A percentile compares a stretch with the other conserved stretches of the same genome.
phyloP scores from a whole-genome alignment of 2,888 invertebrate species.

The Microctonus aethiopoides region DNA sequence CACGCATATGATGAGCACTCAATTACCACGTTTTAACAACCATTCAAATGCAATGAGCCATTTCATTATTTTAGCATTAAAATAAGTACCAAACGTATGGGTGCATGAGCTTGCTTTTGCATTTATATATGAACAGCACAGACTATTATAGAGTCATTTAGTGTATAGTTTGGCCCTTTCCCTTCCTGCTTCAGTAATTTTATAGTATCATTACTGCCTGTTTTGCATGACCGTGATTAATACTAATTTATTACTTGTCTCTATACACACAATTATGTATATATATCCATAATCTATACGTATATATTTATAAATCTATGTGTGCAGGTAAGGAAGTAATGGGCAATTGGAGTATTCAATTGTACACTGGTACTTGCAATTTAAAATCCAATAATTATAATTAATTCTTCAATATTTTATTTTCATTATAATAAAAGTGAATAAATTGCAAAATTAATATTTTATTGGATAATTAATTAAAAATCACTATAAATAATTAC shows the following conservation, averaged over 20 bases:
- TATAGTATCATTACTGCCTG: conserved; percentile 52
- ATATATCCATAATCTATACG: neutral
- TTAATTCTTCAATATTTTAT: too few relatives aligned
- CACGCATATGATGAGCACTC: conserved; percentile 19
- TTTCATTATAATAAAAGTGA: too few relatives aligned
- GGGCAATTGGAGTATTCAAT: too few relatives aligned
- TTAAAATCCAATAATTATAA: too few relatives aligned
- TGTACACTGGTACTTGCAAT: too few relatives aligned
- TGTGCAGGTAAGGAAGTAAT: too few relatives aligned
- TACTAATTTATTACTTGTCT: conserved; percentile 44
- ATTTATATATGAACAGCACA: neutral
- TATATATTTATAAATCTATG: neutral
- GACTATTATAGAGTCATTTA: conserved; percentile 24
- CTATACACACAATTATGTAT: neutral
- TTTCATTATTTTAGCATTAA: conserved; percentile 56
- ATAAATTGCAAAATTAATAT: too few relatives aligned
- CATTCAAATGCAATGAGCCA: conserved; percentile 44
- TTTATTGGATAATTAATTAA: too few relatives aligned
- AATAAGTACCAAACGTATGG: conserved; percentile 46
- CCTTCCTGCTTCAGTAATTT: conserved; percentile 48
- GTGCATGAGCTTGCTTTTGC: neutral
- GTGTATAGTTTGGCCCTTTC: conserved; percentile 6
- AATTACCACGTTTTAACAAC: conserved; percentile 44
- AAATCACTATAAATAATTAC: too few relatives aligned
- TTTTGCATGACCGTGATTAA: conserved; percentile 52